These are phyloP conservation scores for Pocillopora grandis DNA, from an alignment of 92 coral and sea anemone genomes.

Conservation along the genomic window DNA sequence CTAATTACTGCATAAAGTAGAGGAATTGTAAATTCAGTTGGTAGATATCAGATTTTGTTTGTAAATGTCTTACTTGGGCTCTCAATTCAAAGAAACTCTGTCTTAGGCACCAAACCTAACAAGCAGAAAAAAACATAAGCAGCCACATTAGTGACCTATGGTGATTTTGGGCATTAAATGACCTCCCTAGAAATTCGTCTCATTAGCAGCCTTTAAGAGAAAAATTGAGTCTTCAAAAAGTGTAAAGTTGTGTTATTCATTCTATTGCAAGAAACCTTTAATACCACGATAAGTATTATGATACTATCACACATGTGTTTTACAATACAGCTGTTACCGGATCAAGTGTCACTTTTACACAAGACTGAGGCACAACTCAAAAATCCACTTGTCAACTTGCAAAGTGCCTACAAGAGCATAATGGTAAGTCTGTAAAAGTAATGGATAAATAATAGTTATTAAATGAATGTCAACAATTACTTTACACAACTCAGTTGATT, in stretches of 20 bases:
- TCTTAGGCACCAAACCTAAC: no score
- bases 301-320: neutral
- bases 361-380: slow-evolving; percentile 17
- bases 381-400: slow-evolving; percentile 20
- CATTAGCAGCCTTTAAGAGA: no score
- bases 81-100: no score
- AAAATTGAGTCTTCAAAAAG: no score
- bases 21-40: neutral
- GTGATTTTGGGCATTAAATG: neutral
- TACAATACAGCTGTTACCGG: slow-evolving; percentile 31
- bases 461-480: no score
- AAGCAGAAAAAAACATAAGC: no score
- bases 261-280: no score
- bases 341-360: slow-evolving; percentile 17
- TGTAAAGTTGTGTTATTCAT: no score
- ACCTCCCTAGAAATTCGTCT: neutral
- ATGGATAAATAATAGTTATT: neutral
- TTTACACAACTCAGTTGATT: no score
- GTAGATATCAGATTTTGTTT: no score
- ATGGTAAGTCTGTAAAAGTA: slow-evolving; percentile 28
- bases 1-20: neutral
- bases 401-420: slow-evolving; percentile 51
- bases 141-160: no score
- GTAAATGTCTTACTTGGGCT: no score
- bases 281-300: neutral